phyloP scores from a whole-genome alignment of 2,113 vertebrate species.

The Sminthopsis crassicaudata region DNA sequence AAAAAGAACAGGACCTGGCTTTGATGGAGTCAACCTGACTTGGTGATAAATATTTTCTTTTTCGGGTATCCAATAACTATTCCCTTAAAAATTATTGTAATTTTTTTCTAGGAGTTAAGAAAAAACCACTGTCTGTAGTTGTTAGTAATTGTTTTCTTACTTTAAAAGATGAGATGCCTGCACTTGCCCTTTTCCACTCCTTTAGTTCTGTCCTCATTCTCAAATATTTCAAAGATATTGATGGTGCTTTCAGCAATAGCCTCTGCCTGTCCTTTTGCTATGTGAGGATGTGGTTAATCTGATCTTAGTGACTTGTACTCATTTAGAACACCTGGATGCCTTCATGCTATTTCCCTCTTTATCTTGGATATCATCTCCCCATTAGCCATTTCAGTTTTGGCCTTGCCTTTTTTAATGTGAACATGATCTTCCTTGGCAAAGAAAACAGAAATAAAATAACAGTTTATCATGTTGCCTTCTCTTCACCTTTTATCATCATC shows the following conservation, averaged over 20 bases:
- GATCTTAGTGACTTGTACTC: not conserved
- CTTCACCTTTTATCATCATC: not conserved
- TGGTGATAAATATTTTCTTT: not conserved
- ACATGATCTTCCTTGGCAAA: not conserved
- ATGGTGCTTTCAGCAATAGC: not conserved
- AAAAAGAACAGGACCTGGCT: not conserved
- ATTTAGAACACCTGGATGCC: not conserved
- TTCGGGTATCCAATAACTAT: not conserved
- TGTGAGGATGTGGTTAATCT: not conserved
- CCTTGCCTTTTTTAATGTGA: not conserved
- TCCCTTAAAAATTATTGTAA: not conserved
- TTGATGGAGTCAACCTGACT: not conserved
- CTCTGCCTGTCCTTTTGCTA: not conserved
- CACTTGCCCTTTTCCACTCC: not conserved
- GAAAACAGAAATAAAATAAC: not conserved
- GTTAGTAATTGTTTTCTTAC: not conserved
- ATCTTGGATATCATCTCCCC: not conserved
- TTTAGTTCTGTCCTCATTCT: not conserved
- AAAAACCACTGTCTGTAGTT: not conserved
- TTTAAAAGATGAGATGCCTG: not conserved
- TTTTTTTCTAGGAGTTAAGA: not conserved
- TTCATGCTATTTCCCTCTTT: not conserved
- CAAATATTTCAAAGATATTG: not conserved
- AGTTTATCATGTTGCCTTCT: not conserved
- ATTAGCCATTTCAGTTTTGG: not conserved